phyloP scores from a whole-genome alignment of 2,113 vertebrate genomes.

The Cervus canadensis region DNA sequence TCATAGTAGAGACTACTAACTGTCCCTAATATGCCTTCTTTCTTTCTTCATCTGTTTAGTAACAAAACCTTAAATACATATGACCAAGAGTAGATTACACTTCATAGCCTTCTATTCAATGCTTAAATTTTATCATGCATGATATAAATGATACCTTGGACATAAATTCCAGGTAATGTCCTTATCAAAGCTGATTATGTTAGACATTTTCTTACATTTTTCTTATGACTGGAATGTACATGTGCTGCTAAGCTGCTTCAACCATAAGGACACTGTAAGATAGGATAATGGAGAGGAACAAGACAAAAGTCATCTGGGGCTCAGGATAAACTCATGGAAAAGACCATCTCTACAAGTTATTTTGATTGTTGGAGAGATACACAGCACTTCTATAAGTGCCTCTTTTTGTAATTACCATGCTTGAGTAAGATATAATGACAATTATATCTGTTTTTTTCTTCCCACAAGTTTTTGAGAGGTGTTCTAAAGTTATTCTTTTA shows the following conservation, averaged over 20 bases:
- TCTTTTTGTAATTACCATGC: background rate
- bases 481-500: background rate
- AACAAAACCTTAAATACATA: background rate
- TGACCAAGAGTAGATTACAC: background rate
- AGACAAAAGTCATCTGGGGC: background rate
- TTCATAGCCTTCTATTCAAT: background rate
- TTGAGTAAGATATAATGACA: background rate
- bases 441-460: background rate
- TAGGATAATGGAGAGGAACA: background rate
- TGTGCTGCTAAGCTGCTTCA: background rate
- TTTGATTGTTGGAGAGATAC: background rate
- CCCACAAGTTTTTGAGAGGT: background rate
- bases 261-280: background rate
- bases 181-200: background rate
- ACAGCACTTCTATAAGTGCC: background rate
- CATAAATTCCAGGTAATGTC: background rate
- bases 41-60: background rate
- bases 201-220: background rate
- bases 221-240: background rate
- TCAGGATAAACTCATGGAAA: background rate
- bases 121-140: background rate
- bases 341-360: background rate
- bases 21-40: background rate
- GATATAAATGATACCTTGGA: background rate
- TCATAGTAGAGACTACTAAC: background rate